Evolutionary conservation across 1,140 invertebrate species (phyloP).

Genomic region (Probaryconus sp.): DNA sequence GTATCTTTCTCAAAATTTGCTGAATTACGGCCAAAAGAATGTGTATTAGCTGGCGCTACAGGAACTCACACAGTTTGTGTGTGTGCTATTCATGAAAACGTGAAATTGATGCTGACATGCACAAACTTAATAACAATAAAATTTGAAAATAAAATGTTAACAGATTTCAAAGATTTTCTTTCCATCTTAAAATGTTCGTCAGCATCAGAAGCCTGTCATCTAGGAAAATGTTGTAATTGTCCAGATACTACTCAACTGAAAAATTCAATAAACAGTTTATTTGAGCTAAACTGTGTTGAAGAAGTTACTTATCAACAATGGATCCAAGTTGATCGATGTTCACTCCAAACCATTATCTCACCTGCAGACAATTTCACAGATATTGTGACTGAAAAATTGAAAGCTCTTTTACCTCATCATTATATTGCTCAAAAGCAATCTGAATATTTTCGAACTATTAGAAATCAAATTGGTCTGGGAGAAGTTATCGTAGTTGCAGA

Average conservation of each 20-base stretch:
- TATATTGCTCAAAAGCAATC: slow-evolving; percentile 38
- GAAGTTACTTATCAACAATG: slow-evolving; percentile 57
- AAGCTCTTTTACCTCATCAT: slow-evolving; percentile 8
- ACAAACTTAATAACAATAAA: not conserved
- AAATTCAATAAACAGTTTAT: slow-evolving; percentile 14
- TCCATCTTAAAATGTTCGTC: slow-evolving; percentile 12
- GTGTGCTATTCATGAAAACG: slow-evolving; percentile 18
- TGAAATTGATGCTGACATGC: slow-evolving; percentile 18
- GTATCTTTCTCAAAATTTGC: slow-evolving; percentile 12
- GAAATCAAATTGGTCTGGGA: slow-evolving; percentile 25
- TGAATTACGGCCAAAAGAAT: not conserved
- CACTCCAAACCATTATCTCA: slow-evolving; percentile 39
- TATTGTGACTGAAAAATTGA: slow-evolving; percentile 1
- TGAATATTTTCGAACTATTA: slow-evolving; percentile 35
- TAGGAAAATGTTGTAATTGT: slow-evolving; percentile 21
- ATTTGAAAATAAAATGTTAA: not conserved
- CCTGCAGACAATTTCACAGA: not conserved
- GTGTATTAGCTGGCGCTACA: slow-evolving; percentile 35
- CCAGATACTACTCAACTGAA: slow-evolving; percentile 27
- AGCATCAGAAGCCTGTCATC: slow-evolving; percentile 17
- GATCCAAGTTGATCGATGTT: slow-evolving; percentile 49
- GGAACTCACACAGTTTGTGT: not conserved
- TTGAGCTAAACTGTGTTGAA: slow-evolving; percentile 45
- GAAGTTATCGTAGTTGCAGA: slow-evolving; percentile 40
- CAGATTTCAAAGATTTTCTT: slow-evolving; percentile 21